Conservation (phyloP, 2,113 vertebrate species). For the Orcinus orca region DNA sequence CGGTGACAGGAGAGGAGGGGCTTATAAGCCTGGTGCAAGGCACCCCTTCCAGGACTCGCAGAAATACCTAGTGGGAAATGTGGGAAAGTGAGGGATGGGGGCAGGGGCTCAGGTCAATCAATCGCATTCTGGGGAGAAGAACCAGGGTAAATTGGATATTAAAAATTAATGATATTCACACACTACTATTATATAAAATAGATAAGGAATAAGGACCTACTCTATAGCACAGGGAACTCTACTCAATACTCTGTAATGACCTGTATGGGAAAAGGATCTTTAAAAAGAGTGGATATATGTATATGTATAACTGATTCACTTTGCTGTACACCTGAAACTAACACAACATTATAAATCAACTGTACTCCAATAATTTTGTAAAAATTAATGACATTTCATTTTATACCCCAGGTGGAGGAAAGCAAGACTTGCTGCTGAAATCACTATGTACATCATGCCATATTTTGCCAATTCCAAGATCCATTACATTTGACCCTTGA, state of each 20-base stretch:
- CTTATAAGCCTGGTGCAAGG: no score
- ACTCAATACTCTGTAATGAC: not conserved
- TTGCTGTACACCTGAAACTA: not conserved
- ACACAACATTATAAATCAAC: not conserved
- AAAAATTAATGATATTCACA: not conserved
- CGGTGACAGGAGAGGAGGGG: rapidly evolving
- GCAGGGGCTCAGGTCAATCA: not conserved
- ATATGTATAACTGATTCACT: not conserved
- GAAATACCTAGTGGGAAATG: no score
- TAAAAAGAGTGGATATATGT: not conserved
- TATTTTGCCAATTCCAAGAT: not conserved
- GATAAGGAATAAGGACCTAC: not conserved
- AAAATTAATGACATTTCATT: not conserved
- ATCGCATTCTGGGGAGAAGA: not conserved
- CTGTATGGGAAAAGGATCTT: not conserved
- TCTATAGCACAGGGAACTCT: not conserved
- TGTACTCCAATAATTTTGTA: not conserved
- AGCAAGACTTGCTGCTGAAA: not conserved
- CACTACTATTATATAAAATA: not conserved
- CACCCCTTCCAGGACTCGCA: not conserved
- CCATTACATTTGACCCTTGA: not conserved
- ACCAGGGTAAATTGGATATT: not conserved
- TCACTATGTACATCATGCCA: not conserved
- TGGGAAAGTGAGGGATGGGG: not conserved
- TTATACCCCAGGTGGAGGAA: not conserved